phyloP scores from a whole-genome alignment of 2,888 invertebrate genomes.

The Myopa tessellatipennis region DNA sequence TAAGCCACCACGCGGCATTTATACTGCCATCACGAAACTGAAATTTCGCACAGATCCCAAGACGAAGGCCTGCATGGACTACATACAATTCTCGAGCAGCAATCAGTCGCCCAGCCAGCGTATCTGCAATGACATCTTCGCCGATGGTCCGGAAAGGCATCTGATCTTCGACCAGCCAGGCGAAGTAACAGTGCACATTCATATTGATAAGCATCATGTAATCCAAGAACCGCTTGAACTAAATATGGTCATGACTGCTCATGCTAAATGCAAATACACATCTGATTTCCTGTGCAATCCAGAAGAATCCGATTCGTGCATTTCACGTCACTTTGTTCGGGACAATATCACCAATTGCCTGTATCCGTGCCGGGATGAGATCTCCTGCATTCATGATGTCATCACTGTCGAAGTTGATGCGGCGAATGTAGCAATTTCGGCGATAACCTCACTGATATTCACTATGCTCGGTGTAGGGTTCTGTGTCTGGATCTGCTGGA shows the following conservation, averaged over 20 bases:
- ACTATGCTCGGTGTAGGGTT: constrained; percentile 66
- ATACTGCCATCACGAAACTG: constrained; percentile 62
- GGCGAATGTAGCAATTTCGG: constrained; percentile 64
- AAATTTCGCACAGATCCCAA: constrained; percentile 61
- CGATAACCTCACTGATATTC: constrained; percentile 65
- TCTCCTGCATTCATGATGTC: constrained; percentile 61
- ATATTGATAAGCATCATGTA: constrained; percentile 56
- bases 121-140: constrained; percentile 61
- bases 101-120: constrained; percentile 62
- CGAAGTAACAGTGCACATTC: constrained; percentile 59
- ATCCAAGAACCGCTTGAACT: constrained; percentile 61
- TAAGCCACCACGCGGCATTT: constrained; percentile 59
- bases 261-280: constrained; percentile 60
- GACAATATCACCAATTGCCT: constrained; percentile 65
- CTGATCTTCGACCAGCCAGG: constrained; percentile 62
- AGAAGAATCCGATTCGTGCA: constrained; percentile 60
- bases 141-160: constrained; percentile 60
- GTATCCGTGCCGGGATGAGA: constrained; percentile 64
- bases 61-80: constrained; percentile 60
- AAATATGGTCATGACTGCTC: constrained; percentile 63
- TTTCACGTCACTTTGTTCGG: constrained; percentile 63
- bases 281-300: constrained; percentile 62
- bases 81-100: constrained; percentile 61
- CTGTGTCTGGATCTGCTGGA: constrained; percentile 67
- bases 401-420: constrained; percentile 58